Conservation (phyloP, 2,797 vertebrate species). For the Chelmon rostratus region DNA sequence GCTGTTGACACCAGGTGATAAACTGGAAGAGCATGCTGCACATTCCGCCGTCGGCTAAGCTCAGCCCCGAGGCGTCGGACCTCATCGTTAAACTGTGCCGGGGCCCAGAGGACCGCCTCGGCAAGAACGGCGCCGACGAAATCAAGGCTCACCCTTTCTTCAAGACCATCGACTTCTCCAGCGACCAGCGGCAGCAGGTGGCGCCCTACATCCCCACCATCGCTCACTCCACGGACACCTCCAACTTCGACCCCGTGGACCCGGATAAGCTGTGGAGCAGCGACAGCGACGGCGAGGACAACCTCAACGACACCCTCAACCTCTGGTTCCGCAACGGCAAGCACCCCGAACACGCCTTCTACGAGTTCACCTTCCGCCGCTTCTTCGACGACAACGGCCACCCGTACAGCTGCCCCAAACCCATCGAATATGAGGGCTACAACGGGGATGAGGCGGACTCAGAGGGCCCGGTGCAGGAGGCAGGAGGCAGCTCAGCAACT, state of each 20-base stretch:
- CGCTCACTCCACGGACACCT: constrained; percentile 95
- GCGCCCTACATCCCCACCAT: constrained; percentile 97
- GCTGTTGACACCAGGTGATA: constrained; percentile 89
- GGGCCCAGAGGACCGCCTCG: constrained; percentile 95
- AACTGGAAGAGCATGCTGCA: constrained; percentile 96
- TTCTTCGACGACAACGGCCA: constrained; percentile 99
- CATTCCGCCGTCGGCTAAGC: constrained; percentile 92
- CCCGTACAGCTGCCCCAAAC: constrained; percentile 97
- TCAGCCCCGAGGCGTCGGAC: constrained; percentile 95
- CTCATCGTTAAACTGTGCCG: constrained; percentile 96
- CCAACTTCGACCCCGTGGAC: constrained; percentile 98
- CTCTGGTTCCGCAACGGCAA: constrained; percentile 97
- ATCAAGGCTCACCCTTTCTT: constrained; percentile 98
- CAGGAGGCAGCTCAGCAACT: constrained; percentile 38
- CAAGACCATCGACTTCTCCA: constrained; percentile 93
- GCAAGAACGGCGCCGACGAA: constrained; percentile 94
- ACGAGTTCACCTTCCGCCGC: constrained; percentile 98
- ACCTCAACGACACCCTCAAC: constrained; percentile 93
- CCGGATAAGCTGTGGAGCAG: constrained; percentile 96
- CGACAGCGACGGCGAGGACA: constrained; percentile 89
- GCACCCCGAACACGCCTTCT: constrained; percentile 98
- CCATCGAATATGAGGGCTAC: constrained; percentile 92
- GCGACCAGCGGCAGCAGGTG: constrained; percentile 91
- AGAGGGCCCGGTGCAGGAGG: constrained; percentile 59
- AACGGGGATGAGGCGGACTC: constrained; percentile 82